Base-by-base conservation (phyloP, 2,113 vertebrate genomes). In the Neodontobutis hainanensis region DNA sequence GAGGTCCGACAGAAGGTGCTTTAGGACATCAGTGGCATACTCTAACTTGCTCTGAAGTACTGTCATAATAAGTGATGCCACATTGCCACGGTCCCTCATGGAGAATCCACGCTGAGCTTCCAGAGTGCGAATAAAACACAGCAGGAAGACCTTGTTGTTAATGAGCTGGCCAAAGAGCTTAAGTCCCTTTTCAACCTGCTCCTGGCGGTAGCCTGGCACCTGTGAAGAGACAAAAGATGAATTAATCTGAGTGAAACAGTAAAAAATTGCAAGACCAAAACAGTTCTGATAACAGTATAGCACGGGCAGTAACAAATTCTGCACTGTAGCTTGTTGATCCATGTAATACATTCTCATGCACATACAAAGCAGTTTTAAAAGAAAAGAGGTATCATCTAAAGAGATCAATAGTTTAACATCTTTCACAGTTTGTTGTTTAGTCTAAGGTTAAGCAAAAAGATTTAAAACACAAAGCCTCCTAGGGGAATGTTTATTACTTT, bases 151-250 rank as follows among this genome's bases (percentile, higher is more conserved):
- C 78, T 99, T 98, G 93, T 96, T 99, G 93, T 98, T 98, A 90
- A 99, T 98, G 65, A 99, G 94, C 88, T 98, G 97, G 14, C 96
- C 95, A 0, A 99, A 99, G 62, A 97, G 93, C 85, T 98, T 98
- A 86, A 99, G 91, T 5, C 96, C 97, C 46, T 97, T 98, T 64
- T 99, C 97, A 35, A 98, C 96, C 1, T 97, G 90, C 73, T 99
- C 97, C 82, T 99, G 97, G 16, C 96, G 92, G 85, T 99, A 99
- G 42, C 97, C 96, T 0, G 97, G 96, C 8, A 99, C 97, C 97
- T 99, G 89, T 16, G n/a, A 9, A 3, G 47, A 64, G 58, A 78
- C 55, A 68, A n/a, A 32, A 52, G 50, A 81, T 44, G 73, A 42
- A 27, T 51, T 75, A n/a, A 67, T 35, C 70, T 51, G 32, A 70